Conservation (phyloP, 2,797 vertebrate species). For the Muraenolepis orangiensis region DNA sequence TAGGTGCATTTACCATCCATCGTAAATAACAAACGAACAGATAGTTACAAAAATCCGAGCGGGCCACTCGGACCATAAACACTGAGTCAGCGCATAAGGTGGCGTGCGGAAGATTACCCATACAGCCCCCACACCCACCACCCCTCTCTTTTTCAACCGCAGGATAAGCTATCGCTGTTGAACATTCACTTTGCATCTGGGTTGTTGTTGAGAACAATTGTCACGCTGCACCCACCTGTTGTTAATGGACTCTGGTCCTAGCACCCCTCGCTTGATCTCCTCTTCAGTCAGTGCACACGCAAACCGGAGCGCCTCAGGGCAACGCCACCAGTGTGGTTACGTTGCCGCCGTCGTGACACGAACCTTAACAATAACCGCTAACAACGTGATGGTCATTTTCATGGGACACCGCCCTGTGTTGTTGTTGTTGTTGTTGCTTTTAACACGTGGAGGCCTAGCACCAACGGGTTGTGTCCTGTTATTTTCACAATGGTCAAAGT, state of each 20-base stretch:
- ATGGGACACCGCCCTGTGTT: neutral
- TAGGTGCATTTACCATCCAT: conserved; percentile 14
- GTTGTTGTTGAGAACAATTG: neutral
- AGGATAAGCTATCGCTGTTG: neutral
- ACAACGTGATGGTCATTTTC: neutral
- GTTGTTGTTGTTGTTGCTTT: neutral
- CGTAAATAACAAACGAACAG: conserved; percentile 43
- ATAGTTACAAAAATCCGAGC: conserved; percentile 50
- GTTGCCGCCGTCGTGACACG: no score
- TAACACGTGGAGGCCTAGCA: neutral
- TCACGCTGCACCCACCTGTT: neutral
- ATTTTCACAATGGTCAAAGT: neutral
- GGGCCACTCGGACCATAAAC: conserved; percentile 2
- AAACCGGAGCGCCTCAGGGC: neutral
- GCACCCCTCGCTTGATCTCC: neutral
- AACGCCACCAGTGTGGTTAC: no score
- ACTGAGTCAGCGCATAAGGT: conserved; percentile 26
- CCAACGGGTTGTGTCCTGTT: neutral
- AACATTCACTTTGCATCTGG: neutral
- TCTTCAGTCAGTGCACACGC: neutral
- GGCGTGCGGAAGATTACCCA: neutral
- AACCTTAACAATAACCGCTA: no score
- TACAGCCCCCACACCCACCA: neutral
- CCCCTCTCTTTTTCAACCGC: neutral
- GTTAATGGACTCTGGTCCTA: neutral